Conservation (phyloP, 2,113 vertebrate species). For the Raphicerus campestris region DNA sequence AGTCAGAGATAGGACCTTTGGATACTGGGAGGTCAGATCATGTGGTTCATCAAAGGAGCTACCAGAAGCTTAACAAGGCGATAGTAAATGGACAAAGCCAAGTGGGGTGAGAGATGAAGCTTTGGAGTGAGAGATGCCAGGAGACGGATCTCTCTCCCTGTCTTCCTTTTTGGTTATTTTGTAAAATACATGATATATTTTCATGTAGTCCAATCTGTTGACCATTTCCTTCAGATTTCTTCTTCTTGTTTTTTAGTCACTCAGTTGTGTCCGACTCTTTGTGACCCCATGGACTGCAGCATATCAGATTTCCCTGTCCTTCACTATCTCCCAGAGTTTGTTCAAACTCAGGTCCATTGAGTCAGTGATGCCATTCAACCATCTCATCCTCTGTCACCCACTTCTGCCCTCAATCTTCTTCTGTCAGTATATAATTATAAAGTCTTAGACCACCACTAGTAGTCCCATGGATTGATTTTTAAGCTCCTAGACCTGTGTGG, state of each 20-base stretch:
- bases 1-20: neutral
- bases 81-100: neutral
- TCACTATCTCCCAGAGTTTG: neutral
- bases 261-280: neutral
- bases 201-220: too few relatives aligned
- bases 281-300: neutral
- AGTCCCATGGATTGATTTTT: neutral
- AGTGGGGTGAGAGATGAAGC: too few relatives aligned
- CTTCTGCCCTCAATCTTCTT: neutral
- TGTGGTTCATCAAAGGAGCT: neutral
- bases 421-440: neutral
- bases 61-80: rapidly evolving
- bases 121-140: neutral
- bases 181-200: neutral
- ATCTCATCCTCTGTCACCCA: neutral
- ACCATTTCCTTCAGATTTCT: neutral
- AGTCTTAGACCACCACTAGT: neutral
- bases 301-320: neutral
- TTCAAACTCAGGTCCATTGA: neutral
- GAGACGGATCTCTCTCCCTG: neutral
- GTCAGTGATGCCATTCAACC: neutral
- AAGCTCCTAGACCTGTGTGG: neutral
- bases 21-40: neutral
- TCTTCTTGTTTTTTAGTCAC: neutral
- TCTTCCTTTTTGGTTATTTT: neutral